These are phyloP conservation scores for Loris lydekkerianus DNA, from an alignment of 2,797 vertebrate species.

Conservation along the genomic window DNA sequence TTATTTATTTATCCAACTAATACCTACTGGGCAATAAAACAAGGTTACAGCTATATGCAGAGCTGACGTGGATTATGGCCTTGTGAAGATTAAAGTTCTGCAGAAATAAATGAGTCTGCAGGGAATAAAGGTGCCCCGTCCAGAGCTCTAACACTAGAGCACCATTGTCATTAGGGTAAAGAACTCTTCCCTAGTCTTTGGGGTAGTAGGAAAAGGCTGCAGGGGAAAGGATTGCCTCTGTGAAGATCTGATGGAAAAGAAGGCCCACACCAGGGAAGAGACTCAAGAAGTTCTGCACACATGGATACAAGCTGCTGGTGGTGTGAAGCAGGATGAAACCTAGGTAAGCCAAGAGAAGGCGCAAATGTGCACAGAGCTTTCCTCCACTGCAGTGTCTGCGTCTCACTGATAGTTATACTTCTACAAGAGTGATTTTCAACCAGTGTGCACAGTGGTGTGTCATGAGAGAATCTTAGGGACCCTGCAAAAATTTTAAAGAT, in stretches of 20 bases:
- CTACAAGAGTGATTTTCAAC: too few relatives aligned
- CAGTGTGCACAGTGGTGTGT: too few relatives aligned
- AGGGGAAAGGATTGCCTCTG: background rate
- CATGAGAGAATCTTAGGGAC: too few relatives aligned
- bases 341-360: background rate
- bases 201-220: accelerated
- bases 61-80: background rate
- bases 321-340: background rate
- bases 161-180: accelerated
- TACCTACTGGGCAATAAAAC: background rate
- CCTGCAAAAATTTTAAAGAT: too few relatives aligned
- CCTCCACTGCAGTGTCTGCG: background rate
- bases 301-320: background rate
- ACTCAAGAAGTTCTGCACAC: background rate
- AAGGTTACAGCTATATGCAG: background rate
- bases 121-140: accelerated
- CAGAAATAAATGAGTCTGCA: background rate
- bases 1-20: background rate
- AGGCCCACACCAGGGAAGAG: background rate
- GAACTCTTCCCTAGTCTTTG: background rate
- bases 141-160: background rate
- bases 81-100: background rate
- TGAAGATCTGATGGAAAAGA: background rate
- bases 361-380: background rate
- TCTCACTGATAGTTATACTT: background rate